A percentile compares a stretch with the other conserved stretches of the same genome.
Conservation (phyloP, 2,113 vertebrate species). For the Heteronetta atricapilla region DNA sequence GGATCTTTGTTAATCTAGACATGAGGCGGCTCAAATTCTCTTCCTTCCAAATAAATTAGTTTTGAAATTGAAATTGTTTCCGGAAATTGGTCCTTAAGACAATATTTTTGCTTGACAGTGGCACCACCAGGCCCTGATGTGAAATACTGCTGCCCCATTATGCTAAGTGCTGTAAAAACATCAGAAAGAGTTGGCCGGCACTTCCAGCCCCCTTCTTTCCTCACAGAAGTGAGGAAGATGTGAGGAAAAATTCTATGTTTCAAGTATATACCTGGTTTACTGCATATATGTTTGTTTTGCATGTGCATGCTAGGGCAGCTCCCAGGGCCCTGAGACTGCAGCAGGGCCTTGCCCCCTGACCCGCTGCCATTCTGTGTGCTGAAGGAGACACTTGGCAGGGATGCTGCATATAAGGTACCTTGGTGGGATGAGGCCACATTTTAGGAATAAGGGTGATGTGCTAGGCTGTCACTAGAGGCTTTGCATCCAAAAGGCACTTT, state of each 20-base stretch:
- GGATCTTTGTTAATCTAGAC: neutral
- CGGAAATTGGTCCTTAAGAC: slow-evolving; percentile 13
- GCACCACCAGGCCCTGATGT: neutral
- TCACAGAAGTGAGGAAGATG: neutral
- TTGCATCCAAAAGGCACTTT: rapidly evolving
- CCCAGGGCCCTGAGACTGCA: rapidly evolving
- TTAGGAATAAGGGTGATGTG: neutral
- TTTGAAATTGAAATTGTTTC: slow-evolving; percentile 48
- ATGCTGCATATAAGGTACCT: rapidly evolving
- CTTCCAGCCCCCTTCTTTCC: neutral
- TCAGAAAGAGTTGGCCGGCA: neutral
- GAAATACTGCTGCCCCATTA: neutral
- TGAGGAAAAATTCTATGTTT: neutral
- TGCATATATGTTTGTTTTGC: rapidly evolving
- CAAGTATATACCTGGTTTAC: neutral
- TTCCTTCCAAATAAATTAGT: slow-evolving; percentile 27
- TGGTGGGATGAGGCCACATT: neutral
- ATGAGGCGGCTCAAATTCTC: neutral
- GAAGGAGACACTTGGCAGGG: neutral
- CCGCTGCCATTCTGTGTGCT: neutral
- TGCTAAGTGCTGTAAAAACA: neutral
- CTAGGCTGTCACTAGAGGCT: rapidly evolving
- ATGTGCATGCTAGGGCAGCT: rapidly evolving
- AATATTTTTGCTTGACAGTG: slow-evolving; percentile 8
- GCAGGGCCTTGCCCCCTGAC: rapidly evolving